These are phyloP conservation scores for Lamellibrachia columna DNA, from an alignment of 2,888 invertebrate genomes.

Conservation along the genomic window DNA sequence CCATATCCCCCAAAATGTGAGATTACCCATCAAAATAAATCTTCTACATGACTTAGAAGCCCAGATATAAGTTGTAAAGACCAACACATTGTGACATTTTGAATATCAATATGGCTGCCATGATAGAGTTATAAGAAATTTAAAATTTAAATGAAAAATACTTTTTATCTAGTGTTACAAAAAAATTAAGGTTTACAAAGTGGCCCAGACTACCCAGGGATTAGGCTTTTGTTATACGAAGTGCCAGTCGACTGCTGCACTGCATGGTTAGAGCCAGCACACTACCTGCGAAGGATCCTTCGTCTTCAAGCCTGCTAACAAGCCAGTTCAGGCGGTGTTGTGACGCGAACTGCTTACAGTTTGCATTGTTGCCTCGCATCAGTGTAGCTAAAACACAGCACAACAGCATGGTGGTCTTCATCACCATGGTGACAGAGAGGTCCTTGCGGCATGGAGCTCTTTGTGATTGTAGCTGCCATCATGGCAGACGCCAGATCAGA, in stretches of 20 bases:
- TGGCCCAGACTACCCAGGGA: not conserved
- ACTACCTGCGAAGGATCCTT: constrained; percentile 69
- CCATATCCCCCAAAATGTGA: no score
- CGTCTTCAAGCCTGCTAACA: constrained; percentile 95
- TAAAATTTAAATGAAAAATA: no score
- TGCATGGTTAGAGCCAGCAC: not conserved
- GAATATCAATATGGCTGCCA: no score
- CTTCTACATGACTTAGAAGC: no score
- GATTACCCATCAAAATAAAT: no score
- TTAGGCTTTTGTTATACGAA: not conserved
- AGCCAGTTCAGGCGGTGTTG: constrained; percentile 98
- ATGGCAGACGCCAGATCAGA: not conserved
- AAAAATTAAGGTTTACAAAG: no score
- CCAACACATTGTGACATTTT: no score
- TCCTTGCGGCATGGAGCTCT: not conserved
- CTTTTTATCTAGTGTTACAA: no score
- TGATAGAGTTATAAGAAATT: no score
- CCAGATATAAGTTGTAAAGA: no score
- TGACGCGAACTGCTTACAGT: constrained; percentile 99
- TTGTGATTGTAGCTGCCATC: not conserved
- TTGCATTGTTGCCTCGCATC: constrained; percentile 98
- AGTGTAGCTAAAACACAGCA: constrained; percentile 80
- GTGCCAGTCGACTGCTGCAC: not conserved
- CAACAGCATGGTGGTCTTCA: constrained; percentile 21
- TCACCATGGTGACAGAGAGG: constrained; percentile 16